Base-by-base conservation (phyloP, 2,888 invertebrate species). In the Meandrusa payeni region DNA sequence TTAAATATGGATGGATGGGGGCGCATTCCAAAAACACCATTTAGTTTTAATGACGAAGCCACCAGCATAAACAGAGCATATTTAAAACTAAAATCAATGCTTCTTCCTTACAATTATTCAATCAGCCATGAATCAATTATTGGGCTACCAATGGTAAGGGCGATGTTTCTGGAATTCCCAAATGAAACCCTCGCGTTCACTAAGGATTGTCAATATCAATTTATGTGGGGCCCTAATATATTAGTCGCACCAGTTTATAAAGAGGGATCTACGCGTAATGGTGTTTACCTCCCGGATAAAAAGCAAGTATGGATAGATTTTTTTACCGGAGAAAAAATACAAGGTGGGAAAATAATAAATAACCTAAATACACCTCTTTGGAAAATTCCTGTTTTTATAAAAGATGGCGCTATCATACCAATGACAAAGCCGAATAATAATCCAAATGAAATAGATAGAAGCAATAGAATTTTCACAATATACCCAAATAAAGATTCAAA, bases 1-100 rank as follows among this genome's bases (percentile, higher is more conserved):
- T 53, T 87, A 24, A 86, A 85, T 42, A 87, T 86, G 86, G 86
- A 87, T 45, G 86, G 86, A 5, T 87, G 86, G 86, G 86, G 85
- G 1, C 54, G 52, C 10, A 65, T 60, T 3, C 73, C 63, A 10
- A 87, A 87, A 64, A 77, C 76, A 3, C 86, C 86, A 5, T 87
- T 86, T 42, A 62, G 64, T 51, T 80, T 66, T 48, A 81, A 80
- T 45, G 54, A 68, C 0, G 73, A 77, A 59, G 70, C 78, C n/a
- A 69, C 55, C 41, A 34, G 47, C 26, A 73, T 86, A 24, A 86
- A 78, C 47, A 76, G 80, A 58, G 82, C 85, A 0, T 86, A 83
- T 57, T 67, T 87, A 22, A 87, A 87, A 64, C 42, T 86, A 6
- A 87, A 86, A 52, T 71, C 83, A 9, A 81, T 75, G 69, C 53